Evolutionary conservation across 2,888 invertebrate genomes (phyloP).

Genomic region (Nomada hirtipes): DNA sequence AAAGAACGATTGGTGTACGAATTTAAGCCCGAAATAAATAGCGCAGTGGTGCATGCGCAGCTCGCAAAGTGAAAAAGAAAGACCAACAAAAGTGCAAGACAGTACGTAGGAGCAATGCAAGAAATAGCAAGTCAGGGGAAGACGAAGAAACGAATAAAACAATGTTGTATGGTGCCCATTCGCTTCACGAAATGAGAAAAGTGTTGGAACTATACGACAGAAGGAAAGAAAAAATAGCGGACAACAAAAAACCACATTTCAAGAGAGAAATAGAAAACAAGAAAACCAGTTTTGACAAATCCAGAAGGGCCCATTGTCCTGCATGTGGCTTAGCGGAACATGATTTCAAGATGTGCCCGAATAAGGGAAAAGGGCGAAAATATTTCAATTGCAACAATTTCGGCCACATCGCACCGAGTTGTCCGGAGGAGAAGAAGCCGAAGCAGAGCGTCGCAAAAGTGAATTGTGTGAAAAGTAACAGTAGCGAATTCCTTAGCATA

Average conservation of each 20-base stretch:
- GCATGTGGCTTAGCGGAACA: neutral
- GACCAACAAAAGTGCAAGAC: too few relatives aligned
- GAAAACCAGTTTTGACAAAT: neutral
- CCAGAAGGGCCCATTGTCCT: neutral
- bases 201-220: neutral
- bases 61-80: too few relatives aligned
- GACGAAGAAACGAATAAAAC: neutral
- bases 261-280: neutral
- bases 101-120: neutral
- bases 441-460: neutral
- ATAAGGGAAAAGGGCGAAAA: neutral
- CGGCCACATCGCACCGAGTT: neutral
- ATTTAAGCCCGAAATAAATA: too few relatives aligned
- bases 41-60: too few relatives aligned
- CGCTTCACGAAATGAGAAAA: neutral
- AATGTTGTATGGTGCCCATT: neutral
- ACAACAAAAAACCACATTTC: neutral
- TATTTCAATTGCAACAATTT: slow-evolving; percentile 15
- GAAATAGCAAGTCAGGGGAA: slow-evolving; percentile 4
- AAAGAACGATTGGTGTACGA: too few relatives aligned
- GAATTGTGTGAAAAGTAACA: neutral
- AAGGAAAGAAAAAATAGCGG: neutral
- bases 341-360: neutral
- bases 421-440: neutral
- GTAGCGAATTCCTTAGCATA: neutral